phyloP scores from a whole-genome alignment of 2,888 invertebrate species.

The Macaria liturata region DNA sequence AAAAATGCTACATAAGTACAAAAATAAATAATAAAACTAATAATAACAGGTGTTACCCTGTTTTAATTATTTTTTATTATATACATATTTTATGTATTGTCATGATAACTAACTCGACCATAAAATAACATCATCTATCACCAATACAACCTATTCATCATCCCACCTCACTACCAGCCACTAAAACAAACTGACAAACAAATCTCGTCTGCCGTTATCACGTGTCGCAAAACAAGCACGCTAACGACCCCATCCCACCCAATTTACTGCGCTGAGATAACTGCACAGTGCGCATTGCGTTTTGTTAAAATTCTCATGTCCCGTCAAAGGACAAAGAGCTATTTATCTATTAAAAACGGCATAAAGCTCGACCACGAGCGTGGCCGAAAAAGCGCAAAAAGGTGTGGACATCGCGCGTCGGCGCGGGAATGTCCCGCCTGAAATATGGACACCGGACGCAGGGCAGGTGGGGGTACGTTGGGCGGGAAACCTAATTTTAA shows the following conservation, averaged over 20 bases:
- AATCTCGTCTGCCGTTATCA: background rate
- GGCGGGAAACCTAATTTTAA: background rate
- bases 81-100: too few species aligned
- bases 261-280: conserved; percentile 30
- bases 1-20: too few species aligned
- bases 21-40: too few species aligned
- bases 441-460: conserved; percentile 56
- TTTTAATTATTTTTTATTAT: too few species aligned
- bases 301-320: conserved; percentile 47
- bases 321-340: conserved; percentile 49
- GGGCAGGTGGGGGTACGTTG: conserved; percentile 3
- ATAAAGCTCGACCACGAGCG: conserved; percentile 53
- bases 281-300: conserved; percentile 35
- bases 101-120: too few species aligned
- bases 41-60: too few species aligned
- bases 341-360: conserved; percentile 58
- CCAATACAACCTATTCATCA: too few species aligned
- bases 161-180: too few species aligned
- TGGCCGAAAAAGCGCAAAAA: conserved; percentile 50
- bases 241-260: conserved; percentile 29
- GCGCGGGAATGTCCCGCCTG: conserved; percentile 48
- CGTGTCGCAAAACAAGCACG: conserved; percentile 6
- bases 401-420: conserved; percentile 56
- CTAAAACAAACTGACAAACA: background rate
- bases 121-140: too few species aligned